These are phyloP conservation scores for Drosophila barbarae DNA, from an alignment of 2,888 invertebrate species.

Conservation along the genomic window DNA sequence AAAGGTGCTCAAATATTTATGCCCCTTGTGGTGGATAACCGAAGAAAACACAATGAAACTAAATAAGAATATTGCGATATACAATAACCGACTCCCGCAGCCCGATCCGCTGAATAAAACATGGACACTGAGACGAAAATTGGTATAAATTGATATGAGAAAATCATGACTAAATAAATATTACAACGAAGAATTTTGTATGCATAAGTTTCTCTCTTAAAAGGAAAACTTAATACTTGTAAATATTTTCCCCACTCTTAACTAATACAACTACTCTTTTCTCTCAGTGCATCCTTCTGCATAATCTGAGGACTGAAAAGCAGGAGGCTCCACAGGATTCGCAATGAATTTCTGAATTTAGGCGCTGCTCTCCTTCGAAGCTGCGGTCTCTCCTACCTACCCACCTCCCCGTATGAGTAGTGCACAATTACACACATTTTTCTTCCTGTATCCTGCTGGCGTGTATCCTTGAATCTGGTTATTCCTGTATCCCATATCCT, in stretches of 20 bases:
- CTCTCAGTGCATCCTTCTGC: slow-evolving; percentile 25
- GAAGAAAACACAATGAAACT: slow-evolving; percentile 71
- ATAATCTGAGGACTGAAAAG: slow-evolving; percentile 42
- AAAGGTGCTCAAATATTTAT: slow-evolving; percentile 42
- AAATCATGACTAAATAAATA: background rate
- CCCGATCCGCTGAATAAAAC: slow-evolving; percentile 63
- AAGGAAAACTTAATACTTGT: background rate
- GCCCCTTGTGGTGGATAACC: slow-evolving; percentile 52
- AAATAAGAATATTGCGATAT: slow-evolving; percentile 63
- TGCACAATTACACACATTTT: slow-evolving; percentile 62
- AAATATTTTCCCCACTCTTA: background rate
- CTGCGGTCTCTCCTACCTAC: slow-evolving; percentile 31
- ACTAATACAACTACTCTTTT: background rate
- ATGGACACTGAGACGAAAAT: slow-evolving; percentile 40
- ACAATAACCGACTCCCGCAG: slow-evolving; percentile 60
- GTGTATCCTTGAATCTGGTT: slow-evolving; percentile 2
- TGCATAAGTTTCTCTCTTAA: no score
- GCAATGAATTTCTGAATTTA: slow-evolving; percentile 72
- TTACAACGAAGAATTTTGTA: no score
- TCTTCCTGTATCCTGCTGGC: slow-evolving; percentile 10
- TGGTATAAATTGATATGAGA: background rate
- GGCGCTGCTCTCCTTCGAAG: slow-evolving; percentile 39
- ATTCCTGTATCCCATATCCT: slow-evolving; percentile 3
- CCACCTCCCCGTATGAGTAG: slow-evolving; percentile 39
- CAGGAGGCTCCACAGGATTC: slow-evolving; percentile 12